Percentiles rank a stretch among this genome's conserved stretches.
Conservation (phyloP, 2,113 vertebrate species). For the Pteropus alecto region DNA sequence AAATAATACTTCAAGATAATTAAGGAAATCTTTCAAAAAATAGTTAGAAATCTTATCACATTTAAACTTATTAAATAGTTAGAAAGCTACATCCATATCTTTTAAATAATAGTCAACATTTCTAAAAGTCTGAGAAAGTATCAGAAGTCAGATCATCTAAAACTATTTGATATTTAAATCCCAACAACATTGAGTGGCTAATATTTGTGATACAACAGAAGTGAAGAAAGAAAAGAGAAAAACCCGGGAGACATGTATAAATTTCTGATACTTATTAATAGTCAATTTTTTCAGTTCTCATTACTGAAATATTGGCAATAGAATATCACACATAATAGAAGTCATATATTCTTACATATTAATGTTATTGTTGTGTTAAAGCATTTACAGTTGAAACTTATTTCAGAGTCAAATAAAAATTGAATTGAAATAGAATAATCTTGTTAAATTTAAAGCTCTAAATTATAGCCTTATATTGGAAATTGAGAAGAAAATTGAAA, state of each 20-base stretch:
- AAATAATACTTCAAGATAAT: neutral
- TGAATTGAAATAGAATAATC: neutral
- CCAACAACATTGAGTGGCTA: neutral
- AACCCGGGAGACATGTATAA: neutral
- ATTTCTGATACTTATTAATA: neutral
- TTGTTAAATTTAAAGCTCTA: neutral
- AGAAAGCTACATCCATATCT: neutral
- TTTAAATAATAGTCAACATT: neutral
- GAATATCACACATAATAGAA: neutral
- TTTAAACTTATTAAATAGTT: neutral
- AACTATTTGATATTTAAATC: neutral
- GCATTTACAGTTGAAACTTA: neutral
- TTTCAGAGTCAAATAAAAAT: neutral
- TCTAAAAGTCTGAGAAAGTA: neutral
- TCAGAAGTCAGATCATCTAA: neutral
- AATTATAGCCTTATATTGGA: neutral
- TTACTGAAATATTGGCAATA: neutral
- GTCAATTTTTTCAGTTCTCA: neutral
- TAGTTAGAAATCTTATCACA: neutral
- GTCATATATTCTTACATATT: neutral
- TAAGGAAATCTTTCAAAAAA: neutral
- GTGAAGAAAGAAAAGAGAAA: neutral
- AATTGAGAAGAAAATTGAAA: neutral
- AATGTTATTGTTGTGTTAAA: neutral
- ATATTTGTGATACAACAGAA: neutral